Conservation (phyloP, 2,888 invertebrate species). For the Lingula anatina region DNA sequence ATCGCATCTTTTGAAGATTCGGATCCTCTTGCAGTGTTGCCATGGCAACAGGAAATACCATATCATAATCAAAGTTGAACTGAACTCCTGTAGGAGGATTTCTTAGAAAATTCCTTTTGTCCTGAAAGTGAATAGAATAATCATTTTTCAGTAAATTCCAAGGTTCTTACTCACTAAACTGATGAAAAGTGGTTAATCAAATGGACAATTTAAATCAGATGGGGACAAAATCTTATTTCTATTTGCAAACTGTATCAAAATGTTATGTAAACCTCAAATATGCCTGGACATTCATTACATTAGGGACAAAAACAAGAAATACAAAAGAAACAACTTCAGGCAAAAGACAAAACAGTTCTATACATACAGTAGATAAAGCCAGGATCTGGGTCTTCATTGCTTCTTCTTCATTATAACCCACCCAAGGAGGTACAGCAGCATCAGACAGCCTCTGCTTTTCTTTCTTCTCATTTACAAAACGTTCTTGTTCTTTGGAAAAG, state of each 20-base stretch:
- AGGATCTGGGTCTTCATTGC: slow-evolving; percentile 92
- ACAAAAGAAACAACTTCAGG: background rate
- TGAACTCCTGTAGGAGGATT: slow-evolving; percentile 82
- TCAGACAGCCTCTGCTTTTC: slow-evolving; percentile 56
- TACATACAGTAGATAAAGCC: slow-evolving; percentile 76
- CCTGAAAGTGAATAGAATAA: slow-evolving; percentile 58
- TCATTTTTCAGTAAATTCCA: too few species aligned
- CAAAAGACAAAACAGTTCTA: background rate
- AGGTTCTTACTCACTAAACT: too few species aligned
- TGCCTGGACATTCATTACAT: too few species aligned
- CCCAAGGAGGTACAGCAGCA: slow-evolving; percentile 76
- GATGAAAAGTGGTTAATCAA: too few species aligned
- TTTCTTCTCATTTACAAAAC: slow-evolving; percentile 84
- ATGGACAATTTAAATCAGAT: too few species aligned
- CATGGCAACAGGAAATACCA: slow-evolving; percentile 87
- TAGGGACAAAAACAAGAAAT: background rate
- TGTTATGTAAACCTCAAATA: too few species aligned
- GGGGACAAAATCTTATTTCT: too few species aligned
- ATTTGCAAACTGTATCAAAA: too few species aligned
- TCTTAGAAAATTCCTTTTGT: slow-evolving; percentile 94
- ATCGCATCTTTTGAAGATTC: slow-evolving; percentile 96
- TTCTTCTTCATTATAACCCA: slow-evolving; percentile 90
- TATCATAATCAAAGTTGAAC: slow-evolving; percentile 91
- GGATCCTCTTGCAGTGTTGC: slow-evolving; percentile 92
- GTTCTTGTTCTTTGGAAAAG: slow-evolving; percentile 94